Conservation (phyloP, 2,888 invertebrate species). For the Taphrorychus bicolor region DNA sequence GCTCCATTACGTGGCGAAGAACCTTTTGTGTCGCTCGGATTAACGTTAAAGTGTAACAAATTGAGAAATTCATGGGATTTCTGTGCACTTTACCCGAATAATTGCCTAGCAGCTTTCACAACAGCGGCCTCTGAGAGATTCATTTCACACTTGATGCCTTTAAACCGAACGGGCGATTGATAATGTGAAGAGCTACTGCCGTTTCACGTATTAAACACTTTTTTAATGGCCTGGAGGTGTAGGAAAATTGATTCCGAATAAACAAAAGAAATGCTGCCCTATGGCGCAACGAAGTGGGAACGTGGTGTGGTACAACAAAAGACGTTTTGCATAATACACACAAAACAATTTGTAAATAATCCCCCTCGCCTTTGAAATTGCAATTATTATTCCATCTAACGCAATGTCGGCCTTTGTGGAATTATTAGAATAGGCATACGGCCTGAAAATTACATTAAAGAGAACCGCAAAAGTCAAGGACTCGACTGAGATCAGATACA, state of each 20-base stretch:
- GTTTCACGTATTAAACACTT: not conserved
- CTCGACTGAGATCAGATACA: slow-evolving; percentile 14
- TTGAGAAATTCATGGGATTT: slow-evolving; percentile 26
- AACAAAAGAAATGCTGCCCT: not conserved
- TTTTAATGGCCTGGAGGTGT: not conserved
- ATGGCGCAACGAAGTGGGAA: not conserved
- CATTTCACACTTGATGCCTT: slow-evolving; percentile 30
- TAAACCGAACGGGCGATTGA: not conserved
- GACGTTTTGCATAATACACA: not conserved
- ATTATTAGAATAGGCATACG: slow-evolving; percentile 21
- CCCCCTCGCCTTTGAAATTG: not conserved
- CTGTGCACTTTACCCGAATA: slow-evolving; percentile 19
- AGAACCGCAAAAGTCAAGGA: slow-evolving; percentile 28
- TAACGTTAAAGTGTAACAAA: slow-evolving; percentile 30
- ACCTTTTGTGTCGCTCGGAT: slow-evolving; percentile 9
- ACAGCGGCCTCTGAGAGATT: slow-evolving; percentile 16
- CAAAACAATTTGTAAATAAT: not conserved
- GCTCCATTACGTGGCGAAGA: not conserved
- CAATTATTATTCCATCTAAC: slow-evolving; percentile 3
- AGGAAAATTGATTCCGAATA: not conserved
- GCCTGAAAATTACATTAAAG: slow-evolving; percentile 28
- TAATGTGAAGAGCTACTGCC: not conserved
- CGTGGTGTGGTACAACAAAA: not conserved
- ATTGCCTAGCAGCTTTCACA: slow-evolving; percentile 5
- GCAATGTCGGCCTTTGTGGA: not conserved